These are phyloP conservation scores for Erythrolamprus reginae DNA, from an alignment of 2,113 vertebrate species.

Conservation along the genomic window DNA sequence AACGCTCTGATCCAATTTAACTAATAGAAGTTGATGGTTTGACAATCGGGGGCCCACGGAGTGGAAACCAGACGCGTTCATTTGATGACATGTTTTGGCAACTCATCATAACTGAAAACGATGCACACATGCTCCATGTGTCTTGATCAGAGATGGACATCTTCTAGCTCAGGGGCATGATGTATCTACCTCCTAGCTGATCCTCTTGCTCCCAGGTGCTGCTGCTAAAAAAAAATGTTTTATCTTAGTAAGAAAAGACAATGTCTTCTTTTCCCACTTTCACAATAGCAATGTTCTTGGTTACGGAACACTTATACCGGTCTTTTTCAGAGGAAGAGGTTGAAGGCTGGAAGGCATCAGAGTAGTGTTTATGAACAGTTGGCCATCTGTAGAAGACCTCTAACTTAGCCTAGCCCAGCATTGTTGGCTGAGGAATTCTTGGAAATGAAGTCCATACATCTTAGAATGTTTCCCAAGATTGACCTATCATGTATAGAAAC, in stretches of 20 bases:
- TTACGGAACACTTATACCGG: not conserved
- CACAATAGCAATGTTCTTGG: not conserved
- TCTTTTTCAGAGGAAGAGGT: not conserved
- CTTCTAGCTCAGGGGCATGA: not conserved
- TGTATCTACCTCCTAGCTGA: not conserved
- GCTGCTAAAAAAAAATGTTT: not conserved
- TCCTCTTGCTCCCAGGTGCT: not conserved
- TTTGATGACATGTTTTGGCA: slow-evolving; percentile 20
- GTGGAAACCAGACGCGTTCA: slow-evolving; percentile 2
- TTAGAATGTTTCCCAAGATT: not conserved
- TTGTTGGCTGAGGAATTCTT: not conserved
- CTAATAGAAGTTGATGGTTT: not conserved
- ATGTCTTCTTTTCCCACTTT: not conserved
- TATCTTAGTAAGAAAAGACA: not conserved
- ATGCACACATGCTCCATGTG: not conserved
- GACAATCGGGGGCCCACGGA: not conserved
- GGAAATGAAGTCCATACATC: not conserved
- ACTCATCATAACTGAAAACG: not conserved
- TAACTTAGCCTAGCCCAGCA: not conserved
- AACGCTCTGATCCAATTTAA: not conserved
- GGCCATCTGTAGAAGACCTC: not conserved
- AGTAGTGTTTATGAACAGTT: not conserved
- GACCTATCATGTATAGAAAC: not conserved
- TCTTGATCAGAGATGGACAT: not conserved
- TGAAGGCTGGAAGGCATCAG: not conserved